Evolutionary conservation across 2,797 vertebrate species (phyloP), one percentile per base, ranked within the genome.

Genomic region (Micromesistius poutassou): DNA sequence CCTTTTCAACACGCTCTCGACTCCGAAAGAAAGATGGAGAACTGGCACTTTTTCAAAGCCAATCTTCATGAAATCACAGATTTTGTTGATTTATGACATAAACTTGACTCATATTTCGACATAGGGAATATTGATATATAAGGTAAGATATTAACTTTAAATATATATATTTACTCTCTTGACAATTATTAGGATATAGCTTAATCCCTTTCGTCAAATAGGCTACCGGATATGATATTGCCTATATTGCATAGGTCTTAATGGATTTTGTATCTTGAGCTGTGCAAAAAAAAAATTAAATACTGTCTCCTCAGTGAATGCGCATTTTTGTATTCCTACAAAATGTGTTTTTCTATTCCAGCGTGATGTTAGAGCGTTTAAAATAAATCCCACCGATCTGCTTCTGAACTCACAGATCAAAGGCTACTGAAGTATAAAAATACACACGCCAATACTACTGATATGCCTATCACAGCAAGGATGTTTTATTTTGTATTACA

Each of bases 1-100:
- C 82, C 80, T 82, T 83, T 88, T 79, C 78, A 77, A 85, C 55
- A 31, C 85, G 89, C 87, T 85, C 87, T 89, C 83, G 78, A 10
- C 78, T 84, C 79, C 73, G 81, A 36, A 85, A 78, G 86, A 88
- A 91, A 84, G 86, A 94, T 94, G 93, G 92, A 80, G 87, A 86
- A 81, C 91, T 90, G 91, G 92, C 89, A 90, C 74, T 79, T 89
- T 80, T 87, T 46, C 81, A 80, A 86, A 87, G 89, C 76, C 89
- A 82, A 87, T 87, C 85, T 83, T 74, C 86, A 83, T 76, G 85
- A 85, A 84, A 86, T 80, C 80, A 80, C 83, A 77, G 73, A 50
- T 80, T 78, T 77, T 80, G 86, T 83, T 75, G 79, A 82, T 91
- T 88, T 90, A 92, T 93, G 92, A 93, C 87, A 89, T 82, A 72